phyloP scores from a whole-genome alignment of 2,797 vertebrate genomes.

The Betta splendens region DNA sequence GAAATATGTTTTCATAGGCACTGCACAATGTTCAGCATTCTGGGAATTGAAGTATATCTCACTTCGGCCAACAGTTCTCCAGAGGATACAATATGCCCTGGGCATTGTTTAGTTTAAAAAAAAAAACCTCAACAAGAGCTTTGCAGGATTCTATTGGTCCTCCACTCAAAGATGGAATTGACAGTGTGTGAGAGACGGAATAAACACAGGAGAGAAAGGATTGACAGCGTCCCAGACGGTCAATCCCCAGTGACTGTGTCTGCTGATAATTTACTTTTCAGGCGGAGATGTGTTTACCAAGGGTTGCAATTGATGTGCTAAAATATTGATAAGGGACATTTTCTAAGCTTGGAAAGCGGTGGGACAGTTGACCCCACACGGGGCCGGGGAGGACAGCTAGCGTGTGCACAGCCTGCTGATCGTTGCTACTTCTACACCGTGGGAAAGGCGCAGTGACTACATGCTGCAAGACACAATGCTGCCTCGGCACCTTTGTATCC shows the following conservation, averaged over 20 bases:
- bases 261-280: slow-evolving; percentile 78
- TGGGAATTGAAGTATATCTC: slow-evolving; percentile 58
- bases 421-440: slow-evolving; percentile 2
- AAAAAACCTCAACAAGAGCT: slow-evolving; percentile 69
- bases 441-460: too few species aligned
- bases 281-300: slow-evolving; percentile 75
- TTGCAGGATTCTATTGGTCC: slow-evolving; percentile 58
- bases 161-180: slow-evolving; percentile 61
- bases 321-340: slow-evolving; percentile 88
- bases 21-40: slow-evolving; percentile 26
- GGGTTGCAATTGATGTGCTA: slow-evolving; percentile 82
- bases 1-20: too few species aligned
- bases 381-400: slow-evolving; percentile 31
- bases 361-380: slow-evolving; percentile 74
- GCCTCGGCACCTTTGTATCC: too few species aligned
- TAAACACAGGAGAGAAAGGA: slow-evolving; percentile 56
- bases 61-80: slow-evolving; percentile 64
- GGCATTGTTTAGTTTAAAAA: slow-evolving; percentile 81
- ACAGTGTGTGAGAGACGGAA: slow-evolving; percentile 58
- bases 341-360: slow-evolving; percentile 78
- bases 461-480: not conserved
- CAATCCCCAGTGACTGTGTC: slow-evolving; percentile 74
- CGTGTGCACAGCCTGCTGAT: slow-evolving; percentile 34
- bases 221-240: slow-evolving; percentile 71
- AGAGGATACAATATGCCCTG: slow-evolving; percentile 72